Evolutionary conservation across 2,888 invertebrate genomes (phyloP).

Genomic region (Tinea trinotella): DNA sequence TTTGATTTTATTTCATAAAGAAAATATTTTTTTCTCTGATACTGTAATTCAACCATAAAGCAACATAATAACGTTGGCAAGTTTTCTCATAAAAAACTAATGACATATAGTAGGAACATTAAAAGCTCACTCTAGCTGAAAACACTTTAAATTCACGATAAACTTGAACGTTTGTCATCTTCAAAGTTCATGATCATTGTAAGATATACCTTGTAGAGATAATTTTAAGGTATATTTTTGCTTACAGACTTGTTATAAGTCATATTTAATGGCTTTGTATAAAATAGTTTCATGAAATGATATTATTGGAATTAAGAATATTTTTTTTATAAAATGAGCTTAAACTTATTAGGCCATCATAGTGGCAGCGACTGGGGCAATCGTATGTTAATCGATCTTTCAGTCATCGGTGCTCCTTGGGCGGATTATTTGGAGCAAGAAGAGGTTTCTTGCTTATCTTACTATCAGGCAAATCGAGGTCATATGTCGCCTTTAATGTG

Average conservation of each 20-base stretch:
- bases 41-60: not conserved
- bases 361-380: no score
- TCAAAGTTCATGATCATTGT: not conserved
- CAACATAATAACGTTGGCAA: constrained; percentile 10
- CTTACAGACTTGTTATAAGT: not conserved
- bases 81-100: constrained; percentile 15
- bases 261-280: not conserved
- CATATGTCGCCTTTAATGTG: no score
- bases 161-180: constrained; percentile 9
- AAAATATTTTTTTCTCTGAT: not conserved
- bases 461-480: no score
- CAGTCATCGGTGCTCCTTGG: no score
- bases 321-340: no score
- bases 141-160: constrained; percentile 11
- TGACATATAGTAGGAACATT: not conserved
- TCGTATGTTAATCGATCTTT: no score
- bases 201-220: not conserved
- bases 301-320: not conserved
- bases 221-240: not conserved
- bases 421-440: no score
- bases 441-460: no score
- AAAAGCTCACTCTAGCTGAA: not conserved
- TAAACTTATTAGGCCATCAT: no score
- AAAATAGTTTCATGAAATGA: not conserved
- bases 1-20: no score